Base-by-base conservation (phyloP, 2,888 invertebrate genomes). In the Ditylenchus weischeri region DNA sequence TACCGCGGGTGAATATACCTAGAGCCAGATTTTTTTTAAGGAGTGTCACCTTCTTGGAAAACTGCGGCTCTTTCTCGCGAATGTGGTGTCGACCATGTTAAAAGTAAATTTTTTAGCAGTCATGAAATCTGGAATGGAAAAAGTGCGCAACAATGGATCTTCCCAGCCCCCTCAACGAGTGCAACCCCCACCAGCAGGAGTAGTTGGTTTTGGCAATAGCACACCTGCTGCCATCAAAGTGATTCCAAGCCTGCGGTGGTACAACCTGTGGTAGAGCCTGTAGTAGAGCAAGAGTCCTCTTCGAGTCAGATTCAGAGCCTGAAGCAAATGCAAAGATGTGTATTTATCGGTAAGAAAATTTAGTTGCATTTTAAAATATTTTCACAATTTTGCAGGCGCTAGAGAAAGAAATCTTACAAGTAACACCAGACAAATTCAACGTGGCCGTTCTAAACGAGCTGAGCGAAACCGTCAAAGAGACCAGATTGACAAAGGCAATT, bases 351-450 rank as follows among this genome's bases (percentile, higher is more conserved):
- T 54, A 43, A 29, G 5, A 29, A 29, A 29, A 29, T 2, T 29
- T 5, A 29, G 3, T 29, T 29, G 5, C 3, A 29, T 29, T 5
- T 29, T 29, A 2, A 29, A 43, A 15, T 43, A 43, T 43, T 13
- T 2, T 13, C 2, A 43, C 2, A 38, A 54, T 15, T 54, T 54
- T 54, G 5, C 54, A 54, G 54, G 54, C 54, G 29, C 10, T 54
- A 29, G 54, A 54, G 54, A 54, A 54, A 29, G 54, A 54, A 18
- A 54, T 54, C 29, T 29, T 54, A n/a, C 54, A 54, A 54, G 29
- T 54, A 5, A 23, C 54, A 29, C 54, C 54, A 2, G 54, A 54
- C 54, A 54, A 54, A 54, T 54, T 54, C 29, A 29, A 54, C 54
- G 15, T 29, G 13, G 15, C 54, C 13, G 54, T 54, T 10, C 54